phyloP scores from a whole-genome alignment of 2,888 invertebrate genomes.

The Hecatera dysodea region DNA sequence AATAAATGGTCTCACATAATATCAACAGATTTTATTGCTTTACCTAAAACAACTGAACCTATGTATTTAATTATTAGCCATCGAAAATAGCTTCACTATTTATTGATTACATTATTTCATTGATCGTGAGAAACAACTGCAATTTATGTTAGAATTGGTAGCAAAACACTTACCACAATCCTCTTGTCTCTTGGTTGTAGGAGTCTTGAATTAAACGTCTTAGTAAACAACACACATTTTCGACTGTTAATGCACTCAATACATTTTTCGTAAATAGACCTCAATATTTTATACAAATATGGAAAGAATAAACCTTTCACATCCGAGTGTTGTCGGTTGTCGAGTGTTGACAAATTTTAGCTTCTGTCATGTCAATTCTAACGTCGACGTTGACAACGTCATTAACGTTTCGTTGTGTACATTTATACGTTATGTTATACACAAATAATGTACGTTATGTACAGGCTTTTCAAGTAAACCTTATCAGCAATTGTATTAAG shows the following conservation, averaged over 20 bases:
- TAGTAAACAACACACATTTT: constrained; percentile 33
- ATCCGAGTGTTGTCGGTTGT: background rate
- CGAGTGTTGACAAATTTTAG: constrained; percentile 48
- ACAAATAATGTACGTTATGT: too few relatives aligned
- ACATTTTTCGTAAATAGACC: background rate
- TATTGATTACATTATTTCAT: constrained; percentile 31
- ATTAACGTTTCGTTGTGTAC: constrained; percentile 26
- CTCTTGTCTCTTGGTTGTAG: background rate
- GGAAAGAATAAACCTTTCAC: constrained; percentile 30
- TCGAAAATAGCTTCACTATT: background rate
- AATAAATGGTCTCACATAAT: too few relatives aligned
- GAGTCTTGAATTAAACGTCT: constrained; percentile 27
- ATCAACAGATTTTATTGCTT: background rate
- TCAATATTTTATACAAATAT: constrained; percentile 31
- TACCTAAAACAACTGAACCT: background rate
- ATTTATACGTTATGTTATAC: background rate
- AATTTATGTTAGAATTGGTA: constrained; percentile 4
- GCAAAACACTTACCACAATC: constrained; percentile 40
- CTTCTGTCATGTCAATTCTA: constrained; percentile 21
- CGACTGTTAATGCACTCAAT: background rate
- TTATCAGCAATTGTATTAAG: too few relatives aligned
- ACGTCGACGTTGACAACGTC: constrained; percentile 11
- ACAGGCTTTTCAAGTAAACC: too few relatives aligned
- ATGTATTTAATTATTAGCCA: background rate
- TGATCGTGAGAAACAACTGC: constrained; percentile 19